Percentiles rank a stretch among this genome's conserved stretches.
These are phyloP conservation scores for Arrhamphus sclerolepis DNA, from an alignment of 2,797 vertebrate species.

Conservation along the genomic window DNA sequence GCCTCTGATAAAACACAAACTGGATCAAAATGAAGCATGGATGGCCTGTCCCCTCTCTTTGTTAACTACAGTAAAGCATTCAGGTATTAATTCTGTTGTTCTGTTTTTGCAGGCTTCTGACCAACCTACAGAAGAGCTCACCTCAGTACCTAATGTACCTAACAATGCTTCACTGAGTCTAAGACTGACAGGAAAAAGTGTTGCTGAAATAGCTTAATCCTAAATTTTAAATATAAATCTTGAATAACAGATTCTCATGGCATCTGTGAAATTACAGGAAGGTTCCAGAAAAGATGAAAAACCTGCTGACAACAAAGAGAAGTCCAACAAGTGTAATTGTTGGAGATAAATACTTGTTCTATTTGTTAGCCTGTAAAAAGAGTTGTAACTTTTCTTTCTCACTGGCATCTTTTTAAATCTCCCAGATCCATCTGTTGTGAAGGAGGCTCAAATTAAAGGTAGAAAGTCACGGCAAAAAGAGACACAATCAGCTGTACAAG, in stretches of 20 bases:
- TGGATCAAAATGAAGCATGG: too few species aligned
- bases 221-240: background rate
- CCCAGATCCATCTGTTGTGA: constrained; percentile 53
- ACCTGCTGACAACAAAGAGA: constrained; percentile 59
- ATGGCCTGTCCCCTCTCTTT: too few species aligned
- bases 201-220: background rate
- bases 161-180: constrained; percentile 38
- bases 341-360: background rate
- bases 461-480: constrained; percentile 64
- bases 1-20: too few species aligned
- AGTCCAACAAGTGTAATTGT: constrained; percentile 60
- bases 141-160: constrained; percentile 53
- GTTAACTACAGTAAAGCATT: too few species aligned
- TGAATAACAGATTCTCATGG: too few species aligned
- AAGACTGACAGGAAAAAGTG: background rate
- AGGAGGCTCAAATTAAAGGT: constrained; percentile 48
- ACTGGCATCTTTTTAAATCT: constrained; percentile 18
- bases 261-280: constrained; percentile 54
- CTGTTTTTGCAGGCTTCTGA: constrained; percentile 49
- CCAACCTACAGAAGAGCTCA: constrained; percentile 33
- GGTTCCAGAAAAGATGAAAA: constrained; percentile 72
- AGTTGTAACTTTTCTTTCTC: constrained; percentile 6
- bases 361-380: background rate
- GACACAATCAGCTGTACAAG: constrained; percentile 43
- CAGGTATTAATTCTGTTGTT: background rate